phyloP scores from a whole-genome alignment of 2,113 vertebrate species.

The Leucoraja erinaceus region DNA sequence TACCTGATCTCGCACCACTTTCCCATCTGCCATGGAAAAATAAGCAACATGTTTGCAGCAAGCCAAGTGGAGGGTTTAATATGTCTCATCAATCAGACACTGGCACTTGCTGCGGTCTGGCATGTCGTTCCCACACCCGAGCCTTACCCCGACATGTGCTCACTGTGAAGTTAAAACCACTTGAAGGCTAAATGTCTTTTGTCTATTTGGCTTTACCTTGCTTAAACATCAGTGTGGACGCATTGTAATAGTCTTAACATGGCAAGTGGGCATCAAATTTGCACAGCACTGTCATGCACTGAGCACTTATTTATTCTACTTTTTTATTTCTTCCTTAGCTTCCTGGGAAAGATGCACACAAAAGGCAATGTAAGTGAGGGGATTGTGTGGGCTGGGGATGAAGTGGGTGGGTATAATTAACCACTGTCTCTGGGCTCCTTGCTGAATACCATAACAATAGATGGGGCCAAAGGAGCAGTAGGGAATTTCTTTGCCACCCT shows the following conservation, averaged over 20 bases:
- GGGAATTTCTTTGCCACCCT: background rate
- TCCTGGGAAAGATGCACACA: background rate
- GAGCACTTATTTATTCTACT: background rate
- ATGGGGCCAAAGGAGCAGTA: background rate
- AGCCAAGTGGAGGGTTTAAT: constrained; percentile 17
- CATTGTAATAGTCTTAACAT: background rate
- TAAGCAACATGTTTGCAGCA: constrained; percentile 34
- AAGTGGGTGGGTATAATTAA: background rate
- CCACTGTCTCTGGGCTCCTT: background rate
- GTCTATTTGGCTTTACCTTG: background rate
- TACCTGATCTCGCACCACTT: constrained; percentile 37
- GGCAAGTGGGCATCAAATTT: background rate
- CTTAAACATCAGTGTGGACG: background rate
- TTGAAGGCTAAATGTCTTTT: background rate
- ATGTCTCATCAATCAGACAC: constrained; percentile 26
- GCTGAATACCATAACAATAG: background rate
- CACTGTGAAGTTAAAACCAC: background rate
- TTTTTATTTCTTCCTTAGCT: background rate
- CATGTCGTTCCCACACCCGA: constrained; percentile 31
- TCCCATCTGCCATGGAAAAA: constrained; percentile 19
- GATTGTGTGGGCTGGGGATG: background rate
- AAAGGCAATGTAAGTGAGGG: background rate
- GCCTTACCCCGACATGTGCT: background rate
- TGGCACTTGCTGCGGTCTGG: constrained; percentile 31
- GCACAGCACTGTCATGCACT: background rate